Evolutionary conservation across 2,797 vertebrate species (phyloP), one percentile per base, ranked within the genome.

Genomic region (Microctenopoma stevenorrisi): DNA sequence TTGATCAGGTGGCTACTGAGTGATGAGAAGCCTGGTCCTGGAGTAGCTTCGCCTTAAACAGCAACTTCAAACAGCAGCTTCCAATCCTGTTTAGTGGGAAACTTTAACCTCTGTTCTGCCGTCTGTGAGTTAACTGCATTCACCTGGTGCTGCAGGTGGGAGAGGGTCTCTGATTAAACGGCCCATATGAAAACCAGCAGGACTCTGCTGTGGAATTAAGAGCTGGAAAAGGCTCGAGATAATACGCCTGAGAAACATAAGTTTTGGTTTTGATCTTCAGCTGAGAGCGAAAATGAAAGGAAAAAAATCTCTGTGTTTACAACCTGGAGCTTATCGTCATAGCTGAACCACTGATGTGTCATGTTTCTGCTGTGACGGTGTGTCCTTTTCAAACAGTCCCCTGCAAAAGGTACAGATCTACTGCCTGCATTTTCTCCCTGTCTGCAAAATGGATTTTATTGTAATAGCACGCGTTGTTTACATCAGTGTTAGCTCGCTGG

Each of bases 61-160:
- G 25, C 40, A 37, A 74, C 82, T 78, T 78, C 63, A 83, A 84
- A 87, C 48, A 37, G 60, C 35, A 22, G 67, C 77, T 77, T 72
- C 72, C 73, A 84, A 78, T 51, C 54, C 54, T 2, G 52, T 16
- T 62, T 14, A 26, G 75, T 49, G 76, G 82, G 78, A 86, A 86
- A 79, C 79, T 59, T 76, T 66, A 82, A 81, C 81, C 81, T 78
- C 50, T 4, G 43, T 74, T 52, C 69, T 7, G 12, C 28, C 53
- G 0, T 10, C 37, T 33, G 49, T 15, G 3, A 58, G 44, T 33
- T 81, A 83, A 85, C 64, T 44, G 37, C 62, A 26, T 68, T 88
- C 86, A 88, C 79, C 79, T 79, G 86, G 79, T 13, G 54, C 22
- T 65, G 71, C 82, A 86, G 78, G 73, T 84, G 82, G 66, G 65